Percentiles rank a stretch among this genome's conserved stretches.
Evolutionary conservation across 2,113 vertebrate genomes (phyloP).

Genomic region (Engystomops pustulosus): DNA sequence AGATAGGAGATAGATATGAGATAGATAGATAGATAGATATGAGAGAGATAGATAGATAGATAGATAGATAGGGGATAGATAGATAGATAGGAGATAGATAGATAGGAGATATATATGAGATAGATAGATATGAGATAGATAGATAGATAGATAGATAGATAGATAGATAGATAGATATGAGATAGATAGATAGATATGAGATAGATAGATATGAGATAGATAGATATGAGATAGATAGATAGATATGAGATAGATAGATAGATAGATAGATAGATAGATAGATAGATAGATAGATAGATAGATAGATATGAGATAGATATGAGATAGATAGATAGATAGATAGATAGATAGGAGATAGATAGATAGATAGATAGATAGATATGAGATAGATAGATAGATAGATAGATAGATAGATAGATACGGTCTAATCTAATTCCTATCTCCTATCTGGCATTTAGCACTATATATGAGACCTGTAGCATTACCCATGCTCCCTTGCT

Average conservation of each 20-base stretch:
- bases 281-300: neutral
- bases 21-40: neutral
- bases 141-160: neutral
- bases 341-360: neutral
- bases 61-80: neutral
- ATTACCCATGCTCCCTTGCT: neutral
- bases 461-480: neutral
- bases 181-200: neutral
- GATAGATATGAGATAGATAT: neutral
- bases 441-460: no score
- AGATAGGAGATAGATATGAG: neutral
- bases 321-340: neutral
- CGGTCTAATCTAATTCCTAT: no score
- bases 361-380: neutral
- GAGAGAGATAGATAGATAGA: neutral
- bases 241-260: neutral
- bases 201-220: neutral
- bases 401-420: slow-evolving; percentile 10
- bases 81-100: neutral
- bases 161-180: neutral
- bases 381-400: slow-evolving; percentile 1
- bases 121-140: neutral
- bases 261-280: neutral
- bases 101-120: neutral
- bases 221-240: neutral